Conservation (phyloP, 2,888 invertebrate species). For the Norana najaformis region DNA sequence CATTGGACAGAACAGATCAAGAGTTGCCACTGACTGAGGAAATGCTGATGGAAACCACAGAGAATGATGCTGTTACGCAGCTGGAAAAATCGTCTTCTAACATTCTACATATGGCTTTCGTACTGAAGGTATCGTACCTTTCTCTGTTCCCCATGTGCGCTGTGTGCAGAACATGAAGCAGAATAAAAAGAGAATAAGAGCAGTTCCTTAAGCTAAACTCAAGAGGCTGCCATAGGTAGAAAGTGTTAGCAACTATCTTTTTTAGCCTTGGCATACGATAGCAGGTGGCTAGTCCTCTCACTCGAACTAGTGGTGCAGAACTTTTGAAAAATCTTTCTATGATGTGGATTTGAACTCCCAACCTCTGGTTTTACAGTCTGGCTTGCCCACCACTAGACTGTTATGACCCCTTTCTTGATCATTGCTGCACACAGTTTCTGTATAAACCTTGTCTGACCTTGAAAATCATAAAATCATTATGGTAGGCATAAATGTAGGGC, state of each 20-base stretch:
- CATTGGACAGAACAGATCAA: background rate
- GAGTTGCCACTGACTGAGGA: conserved; percentile 13
- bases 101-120: background rate
- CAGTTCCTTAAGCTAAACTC: background rate
- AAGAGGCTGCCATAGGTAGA: no score
- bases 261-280: background rate
- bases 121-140: background rate
- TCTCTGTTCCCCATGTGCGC: background rate
- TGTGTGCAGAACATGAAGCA: background rate
- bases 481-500: no score
- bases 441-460: no score
- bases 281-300: background rate
- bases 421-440: no score
- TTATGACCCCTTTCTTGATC: no score
- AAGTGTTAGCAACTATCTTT: no score
- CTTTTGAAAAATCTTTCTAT: no score
- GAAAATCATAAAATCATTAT: no score
- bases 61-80: background rate
- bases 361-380: no score
- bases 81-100: background rate
- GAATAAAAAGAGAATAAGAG: background rate
- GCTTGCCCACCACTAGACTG: no score
- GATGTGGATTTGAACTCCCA: no score
- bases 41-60: background rate
- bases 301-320: background rate